A percentile compares a stretch with the other conserved stretches of the same genome.
Conservation (phyloP, 2,888 invertebrate genomes). For the Tineola bisselliella region DNA sequence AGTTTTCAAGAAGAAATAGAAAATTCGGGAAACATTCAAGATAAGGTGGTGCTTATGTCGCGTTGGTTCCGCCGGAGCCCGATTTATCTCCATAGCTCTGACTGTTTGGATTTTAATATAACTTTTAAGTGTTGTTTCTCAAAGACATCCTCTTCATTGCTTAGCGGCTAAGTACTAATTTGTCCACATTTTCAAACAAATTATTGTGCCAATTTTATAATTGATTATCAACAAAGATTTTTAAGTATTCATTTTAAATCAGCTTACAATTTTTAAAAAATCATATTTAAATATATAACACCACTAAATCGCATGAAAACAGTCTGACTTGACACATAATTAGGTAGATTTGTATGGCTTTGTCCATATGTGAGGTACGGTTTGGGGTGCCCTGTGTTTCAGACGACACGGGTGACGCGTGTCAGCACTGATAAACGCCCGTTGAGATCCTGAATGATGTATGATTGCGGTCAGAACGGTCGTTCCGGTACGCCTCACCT, state of each 20-base stretch:
- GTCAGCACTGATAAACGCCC: slow-evolving; percentile 11
- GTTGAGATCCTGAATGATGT: slow-evolving; percentile 11
- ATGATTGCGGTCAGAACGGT: slow-evolving; percentile 5
- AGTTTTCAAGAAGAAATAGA: slow-evolving; percentile 12
- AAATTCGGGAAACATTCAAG: slow-evolving; percentile 14
- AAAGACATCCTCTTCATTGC: slow-evolving; percentile 37
- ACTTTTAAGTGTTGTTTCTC: slow-evolving; percentile 58
- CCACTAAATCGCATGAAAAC: neutral
- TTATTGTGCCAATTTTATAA: slow-evolving; percentile 3
- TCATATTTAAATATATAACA: neutral
- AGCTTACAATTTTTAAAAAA: neutral
- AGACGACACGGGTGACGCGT: slow-evolving; percentile 3
- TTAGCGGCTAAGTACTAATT: slow-evolving; percentile 52
- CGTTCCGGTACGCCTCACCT: neutral
- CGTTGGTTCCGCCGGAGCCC: slow-evolving; percentile 17
- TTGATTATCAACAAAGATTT: neutral
- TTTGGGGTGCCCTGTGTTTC: neutral
- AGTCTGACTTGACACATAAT: neutral
- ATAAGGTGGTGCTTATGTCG: slow-evolving; percentile 14
- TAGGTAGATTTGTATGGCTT: neutral
- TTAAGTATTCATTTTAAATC: too few relatives aligned
- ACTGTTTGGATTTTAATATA: slow-evolving; percentile 64
- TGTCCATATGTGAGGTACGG: neutral
- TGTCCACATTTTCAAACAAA: slow-evolving; percentile 34
- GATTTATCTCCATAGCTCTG: slow-evolving; percentile 22